Conservation (phyloP, 1,140 invertebrate species). For the Drosophila pectinifera region DNA sequence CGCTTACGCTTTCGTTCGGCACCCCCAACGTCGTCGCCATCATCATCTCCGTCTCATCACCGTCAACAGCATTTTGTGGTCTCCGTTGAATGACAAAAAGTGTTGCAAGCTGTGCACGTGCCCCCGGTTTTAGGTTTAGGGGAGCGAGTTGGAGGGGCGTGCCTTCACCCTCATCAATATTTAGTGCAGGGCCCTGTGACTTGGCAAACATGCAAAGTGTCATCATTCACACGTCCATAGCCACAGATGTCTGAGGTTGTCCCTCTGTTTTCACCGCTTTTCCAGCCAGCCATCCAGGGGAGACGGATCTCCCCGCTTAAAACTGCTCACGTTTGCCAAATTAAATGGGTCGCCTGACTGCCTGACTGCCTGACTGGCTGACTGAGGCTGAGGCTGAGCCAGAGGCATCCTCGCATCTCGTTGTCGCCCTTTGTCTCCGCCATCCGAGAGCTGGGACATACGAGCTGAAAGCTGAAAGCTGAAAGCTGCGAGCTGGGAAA, state of each 20-base stretch:
- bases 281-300: slow-evolving; percentile 19
- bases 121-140: slow-evolving; percentile 42
- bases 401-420: slow-evolving; percentile 25
- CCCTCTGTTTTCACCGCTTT: slow-evolving; percentile 34
- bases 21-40: slow-evolving; percentile 5
- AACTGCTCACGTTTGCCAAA: slow-evolving; percentile 83
- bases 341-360: slow-evolving; percentile 75
- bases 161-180: slow-evolving; percentile 71
- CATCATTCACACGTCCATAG: slow-evolving; percentile 80
- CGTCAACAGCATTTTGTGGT: slow-evolving; percentile 51
- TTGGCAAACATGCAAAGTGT: slow-evolving; percentile 83
- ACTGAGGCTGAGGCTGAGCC: slow-evolving; percentile 1
- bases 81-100: slow-evolving; percentile 69
- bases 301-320: slow-evolving; percentile 65
- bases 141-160: slow-evolving; percentile 10
- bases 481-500: slow-evolving; percentile 57
- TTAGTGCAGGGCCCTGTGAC: slow-evolving; percentile 74
- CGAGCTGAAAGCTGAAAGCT: slow-evolving; percentile 11
- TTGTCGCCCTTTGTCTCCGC: slow-evolving; percentile 71
- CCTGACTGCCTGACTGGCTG: no score
- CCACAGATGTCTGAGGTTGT: slow-evolving; percentile 37
- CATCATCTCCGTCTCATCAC: not conserved
- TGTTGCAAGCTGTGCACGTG: slow-evolving; percentile 81
- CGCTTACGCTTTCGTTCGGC: slow-evolving; percentile 45
- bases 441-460: slow-evolving; percentile 16